Evolutionary conservation across 2,797 vertebrate species (phyloP).

Genomic region (Australoheros facetus): DNA sequence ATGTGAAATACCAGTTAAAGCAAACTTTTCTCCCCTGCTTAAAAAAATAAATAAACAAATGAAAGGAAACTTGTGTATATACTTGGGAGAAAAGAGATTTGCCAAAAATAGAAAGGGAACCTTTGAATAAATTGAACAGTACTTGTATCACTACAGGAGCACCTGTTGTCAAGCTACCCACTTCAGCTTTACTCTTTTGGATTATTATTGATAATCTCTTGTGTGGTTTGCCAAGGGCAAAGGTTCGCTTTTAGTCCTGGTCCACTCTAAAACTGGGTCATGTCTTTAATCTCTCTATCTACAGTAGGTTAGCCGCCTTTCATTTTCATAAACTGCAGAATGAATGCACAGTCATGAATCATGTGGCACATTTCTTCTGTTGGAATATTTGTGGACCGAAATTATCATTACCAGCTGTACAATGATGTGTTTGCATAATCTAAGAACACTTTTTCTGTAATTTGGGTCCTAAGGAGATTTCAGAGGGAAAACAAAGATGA

Average conservation of each 20-base stretch:
- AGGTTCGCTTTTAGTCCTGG: constrained; percentile 74
- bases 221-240: constrained; percentile 70
- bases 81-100: not conserved
- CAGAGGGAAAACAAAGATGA: too few relatives aligned
- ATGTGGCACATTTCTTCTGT: not conserved
- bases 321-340: constrained; percentile 63
- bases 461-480: not conserved
- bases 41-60: not conserved
- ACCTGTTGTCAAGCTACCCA: constrained; percentile 70
- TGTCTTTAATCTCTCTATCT: constrained; percentile 70
- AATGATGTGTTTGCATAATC: not conserved
- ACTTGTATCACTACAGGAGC: constrained; percentile 40
- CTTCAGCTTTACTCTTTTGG: constrained; percentile 71
- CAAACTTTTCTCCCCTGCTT: not conserved
- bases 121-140: constrained; percentile 11
- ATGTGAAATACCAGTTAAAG: not conserved
- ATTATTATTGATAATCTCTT: constrained; percentile 80
- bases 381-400: not conserved
- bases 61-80: not conserved
- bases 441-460: not conserved
- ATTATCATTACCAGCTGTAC: not conserved
- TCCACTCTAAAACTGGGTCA: constrained; percentile 76
- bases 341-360: constrained; percentile 21
- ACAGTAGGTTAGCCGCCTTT: constrained; percentile 64
- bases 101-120: constrained; percentile 43